These are phyloP conservation scores for Heterodera filipjevi DNA, from an alignment of 2,888 invertebrate species.

Conservation along the genomic window DNA sequence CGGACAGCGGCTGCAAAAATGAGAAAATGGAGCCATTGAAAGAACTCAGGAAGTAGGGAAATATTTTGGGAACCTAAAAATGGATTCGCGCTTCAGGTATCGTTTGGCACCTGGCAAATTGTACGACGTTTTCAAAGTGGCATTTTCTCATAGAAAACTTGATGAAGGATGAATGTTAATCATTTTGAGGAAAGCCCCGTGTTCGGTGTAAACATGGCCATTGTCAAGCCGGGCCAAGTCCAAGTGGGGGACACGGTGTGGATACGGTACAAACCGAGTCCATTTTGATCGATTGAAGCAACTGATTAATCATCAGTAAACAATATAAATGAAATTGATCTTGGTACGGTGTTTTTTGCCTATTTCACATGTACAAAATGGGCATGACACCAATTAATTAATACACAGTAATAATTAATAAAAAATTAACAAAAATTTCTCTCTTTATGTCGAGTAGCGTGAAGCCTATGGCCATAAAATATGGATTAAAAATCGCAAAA, in stretches of 20 bases:
- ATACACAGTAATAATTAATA: too few relatives aligned
- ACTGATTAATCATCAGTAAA: too few relatives aligned
- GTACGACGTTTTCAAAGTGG: slow-evolving; percentile 33
- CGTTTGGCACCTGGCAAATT: slow-evolving; percentile 42
- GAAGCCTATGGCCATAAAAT: too few relatives aligned
- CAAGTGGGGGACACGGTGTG: slow-evolving; percentile 40
- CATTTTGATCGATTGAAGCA: slow-evolving; percentile 37
- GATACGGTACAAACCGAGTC: slow-evolving; percentile 39
- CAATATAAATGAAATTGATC: too few relatives aligned
- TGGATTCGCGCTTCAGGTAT: slow-evolving; percentile 30
- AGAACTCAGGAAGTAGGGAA: slow-evolving; percentile 34
- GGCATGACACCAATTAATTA: too few relatives aligned
- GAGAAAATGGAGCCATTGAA: slow-evolving; percentile 44
- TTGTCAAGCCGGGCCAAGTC: slow-evolving; percentile 38
- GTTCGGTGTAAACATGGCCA: slow-evolving; percentile 45
- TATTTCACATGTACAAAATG: too few relatives aligned
- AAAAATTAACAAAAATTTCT: too few relatives aligned
- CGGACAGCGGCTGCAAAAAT: slow-evolving; percentile 34
- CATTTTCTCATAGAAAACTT: neutral
- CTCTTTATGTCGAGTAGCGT: too few relatives aligned
- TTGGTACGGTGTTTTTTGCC: too few relatives aligned
- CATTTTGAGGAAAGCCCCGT: slow-evolving; percentile 42
- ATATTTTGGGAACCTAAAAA: neutral
- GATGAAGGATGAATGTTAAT: neutral
- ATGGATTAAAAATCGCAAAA: too few relatives aligned